These are phyloP conservation scores for Globia sparganii DNA, from an alignment of 2,888 invertebrate species.

Conservation along the genomic window DNA sequence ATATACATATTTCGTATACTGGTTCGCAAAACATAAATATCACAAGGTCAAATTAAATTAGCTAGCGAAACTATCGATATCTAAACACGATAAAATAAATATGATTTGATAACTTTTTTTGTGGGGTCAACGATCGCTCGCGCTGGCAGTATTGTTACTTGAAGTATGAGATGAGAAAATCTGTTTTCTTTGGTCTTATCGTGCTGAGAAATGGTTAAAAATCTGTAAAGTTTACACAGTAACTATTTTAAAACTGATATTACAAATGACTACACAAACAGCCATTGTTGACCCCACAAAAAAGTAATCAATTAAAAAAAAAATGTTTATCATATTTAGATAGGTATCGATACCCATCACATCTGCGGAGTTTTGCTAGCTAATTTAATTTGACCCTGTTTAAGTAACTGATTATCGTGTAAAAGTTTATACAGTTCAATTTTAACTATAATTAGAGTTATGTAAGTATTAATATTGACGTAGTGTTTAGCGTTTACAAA, in stretches of 20 bases:
- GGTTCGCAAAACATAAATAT: slow-evolving; percentile 24
- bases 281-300: background rate
- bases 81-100: background rate
- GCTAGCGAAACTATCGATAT: background rate
- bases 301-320: too few relatives aligned
- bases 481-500: slow-evolving; percentile 22
- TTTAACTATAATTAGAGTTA: slow-evolving; percentile 41
- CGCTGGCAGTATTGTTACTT: too few relatives aligned
- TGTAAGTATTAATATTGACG: slow-evolving; percentile 42
- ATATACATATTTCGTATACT: slow-evolving; percentile 22
- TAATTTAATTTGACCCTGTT: background rate
- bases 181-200: background rate
- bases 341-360: too few relatives aligned
- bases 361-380: too few relatives aligned
- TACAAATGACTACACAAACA: background rate
- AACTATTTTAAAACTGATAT: background rate
- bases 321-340: background rate
- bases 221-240: background rate
- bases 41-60: background rate
- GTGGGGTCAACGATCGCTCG: background rate
- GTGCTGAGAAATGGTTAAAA: background rate
- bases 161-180: too few relatives aligned
- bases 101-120: background rate
- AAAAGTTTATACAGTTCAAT: slow-evolving; percentile 24
- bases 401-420: slow-evolving; percentile 3